These are phyloP conservation scores for Drosophila serrata DNA, from an alignment of 1,140 invertebrate genomes.

Conservation along the genomic window DNA sequence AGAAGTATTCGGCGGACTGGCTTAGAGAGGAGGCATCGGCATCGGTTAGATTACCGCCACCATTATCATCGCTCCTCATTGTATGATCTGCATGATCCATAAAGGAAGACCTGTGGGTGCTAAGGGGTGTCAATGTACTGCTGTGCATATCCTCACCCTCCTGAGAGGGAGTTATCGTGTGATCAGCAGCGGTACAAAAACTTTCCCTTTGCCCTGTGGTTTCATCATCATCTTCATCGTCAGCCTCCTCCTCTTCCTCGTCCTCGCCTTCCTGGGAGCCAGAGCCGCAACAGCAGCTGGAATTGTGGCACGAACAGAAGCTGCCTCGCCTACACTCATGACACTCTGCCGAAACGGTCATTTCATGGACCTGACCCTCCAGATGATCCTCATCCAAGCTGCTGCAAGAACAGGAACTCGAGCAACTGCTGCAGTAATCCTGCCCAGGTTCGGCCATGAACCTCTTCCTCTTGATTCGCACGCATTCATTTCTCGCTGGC, in stretches of 20 bases:
- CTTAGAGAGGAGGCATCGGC: slow-evolving; percentile 75
- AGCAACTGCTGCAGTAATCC: slow-evolving; percentile 74
- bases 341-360: slow-evolving; percentile 76
- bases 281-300: slow-evolving; percentile 60
- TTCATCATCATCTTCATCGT: slow-evolving; percentile 61
- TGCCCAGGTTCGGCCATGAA: slow-evolving; percentile 63
- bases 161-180: slow-evolving; percentile 70
- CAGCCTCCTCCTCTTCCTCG: slow-evolving; percentile 35
- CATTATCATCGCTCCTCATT: slow-evolving; percentile 58
- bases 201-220: slow-evolving; percentile 69
- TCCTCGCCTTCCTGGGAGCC: slow-evolving; percentile 43
- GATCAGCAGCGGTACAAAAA: slow-evolving; percentile 71
- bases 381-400: slow-evolving; percentile 69
- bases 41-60: slow-evolving; percentile 57
- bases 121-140: slow-evolving; percentile 73
- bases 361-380: slow-evolving; percentile 29
- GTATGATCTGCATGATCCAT: slow-evolving; percentile 62
- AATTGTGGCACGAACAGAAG: slow-evolving; percentile 74
- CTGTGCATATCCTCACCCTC: slow-evolving; percentile 65
- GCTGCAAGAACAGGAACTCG: slow-evolving; percentile 79
- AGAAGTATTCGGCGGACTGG: slow-evolving; percentile 82
- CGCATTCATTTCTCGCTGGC: slow-evolving; percentile 70
- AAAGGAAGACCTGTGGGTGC: slow-evolving; percentile 47
- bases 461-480: slow-evolving; percentile 72
- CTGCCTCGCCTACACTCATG: slow-evolving; percentile 68